Base-by-base conservation (phyloP, 2,113 vertebrate species). In the Monopterus albus region DNA sequence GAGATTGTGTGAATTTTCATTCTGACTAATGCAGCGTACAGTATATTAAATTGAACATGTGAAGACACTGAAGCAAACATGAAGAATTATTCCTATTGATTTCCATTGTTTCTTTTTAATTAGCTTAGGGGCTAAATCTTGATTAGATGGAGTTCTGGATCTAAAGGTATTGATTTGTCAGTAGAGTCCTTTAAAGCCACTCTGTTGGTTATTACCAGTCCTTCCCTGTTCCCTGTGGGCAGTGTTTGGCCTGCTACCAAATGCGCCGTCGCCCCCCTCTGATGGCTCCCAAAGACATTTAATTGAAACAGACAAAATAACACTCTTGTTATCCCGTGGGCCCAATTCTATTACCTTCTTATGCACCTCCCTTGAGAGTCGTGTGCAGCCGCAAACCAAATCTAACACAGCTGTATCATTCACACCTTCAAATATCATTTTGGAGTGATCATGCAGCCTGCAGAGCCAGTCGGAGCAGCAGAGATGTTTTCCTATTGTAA, bases 301-400 rank as follows among this genome's bases (percentile, higher is more conserved):
- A 85, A 92, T 90, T 90, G 87, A 92, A 93, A 87, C 79, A 82
- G 91, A 91, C 91, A 90, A 76, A 87, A 91, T 88, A 87, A 90
- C 82, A 88, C 81, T 79, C 51, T 78, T 77, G 78, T 79, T 82
- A 73, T 88, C 87, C 85, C 81, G 17, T 67, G 86, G 83, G 79
- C 64, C 45, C 57, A 56, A 86, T 90, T 92, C 88, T 86, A 91
- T 92, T 90, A 90, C 59, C 78, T 71, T 55, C 72, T 78, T 74
- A 72, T 72, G 68, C 78, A 42, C 52, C 46, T 82, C 85, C 90
- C 81, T 62, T 17, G 78, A 86, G 83, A 79, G 71, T 1, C 1
- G 33, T 36, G 53, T 2, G 70, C 42, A 52, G 52, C 52, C 39
- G 8, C 66, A 62, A 42, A 68, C 18, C 59, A 20, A 61, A 31